Evolutionary conservation across 2,888 invertebrate genomes (phyloP).

Genomic region (Petrolisthes manimaculis): DNA sequence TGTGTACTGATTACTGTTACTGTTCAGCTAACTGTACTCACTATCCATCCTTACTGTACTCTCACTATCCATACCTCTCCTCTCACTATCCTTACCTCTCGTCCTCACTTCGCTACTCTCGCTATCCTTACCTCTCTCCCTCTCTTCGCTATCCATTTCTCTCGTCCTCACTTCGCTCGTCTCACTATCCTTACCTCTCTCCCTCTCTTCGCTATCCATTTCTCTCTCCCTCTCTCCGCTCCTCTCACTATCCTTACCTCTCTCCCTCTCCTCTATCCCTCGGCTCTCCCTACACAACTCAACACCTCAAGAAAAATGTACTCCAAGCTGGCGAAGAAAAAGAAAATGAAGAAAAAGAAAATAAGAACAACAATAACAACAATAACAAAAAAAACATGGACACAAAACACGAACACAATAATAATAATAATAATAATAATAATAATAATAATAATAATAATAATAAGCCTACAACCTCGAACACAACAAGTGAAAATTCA

Average conservation of each 20-base stretch:
- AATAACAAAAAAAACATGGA: neutral
- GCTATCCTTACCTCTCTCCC: neutral
- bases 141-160: neutral
- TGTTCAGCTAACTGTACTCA: conserved; percentile 17
- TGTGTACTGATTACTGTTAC: neutral
- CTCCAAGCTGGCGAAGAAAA: neutral
- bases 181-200: too few relatives aligned
- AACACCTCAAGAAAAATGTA: neutral
- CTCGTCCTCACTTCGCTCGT: neutral
- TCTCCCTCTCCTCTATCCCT: neutral
- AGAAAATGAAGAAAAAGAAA: too few relatives aligned
- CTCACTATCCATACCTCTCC: neutral
- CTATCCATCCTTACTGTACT: neutral
- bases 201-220: neutral
- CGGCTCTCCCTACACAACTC: neutral
- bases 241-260: neutral
- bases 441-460: neutral
- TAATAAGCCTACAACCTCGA: neutral
- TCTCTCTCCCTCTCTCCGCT: conserved; percentile 4
- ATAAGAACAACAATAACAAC: too few relatives aligned
- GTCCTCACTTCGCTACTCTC: neutral
- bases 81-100: neutral
- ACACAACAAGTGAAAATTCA: conserved; percentile 40
- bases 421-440: neutral
- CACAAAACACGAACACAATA: neutral